These are phyloP conservation scores for Leucosticte australis DNA, from an alignment of 2,113 vertebrate species.

Conservation along the genomic window DNA sequence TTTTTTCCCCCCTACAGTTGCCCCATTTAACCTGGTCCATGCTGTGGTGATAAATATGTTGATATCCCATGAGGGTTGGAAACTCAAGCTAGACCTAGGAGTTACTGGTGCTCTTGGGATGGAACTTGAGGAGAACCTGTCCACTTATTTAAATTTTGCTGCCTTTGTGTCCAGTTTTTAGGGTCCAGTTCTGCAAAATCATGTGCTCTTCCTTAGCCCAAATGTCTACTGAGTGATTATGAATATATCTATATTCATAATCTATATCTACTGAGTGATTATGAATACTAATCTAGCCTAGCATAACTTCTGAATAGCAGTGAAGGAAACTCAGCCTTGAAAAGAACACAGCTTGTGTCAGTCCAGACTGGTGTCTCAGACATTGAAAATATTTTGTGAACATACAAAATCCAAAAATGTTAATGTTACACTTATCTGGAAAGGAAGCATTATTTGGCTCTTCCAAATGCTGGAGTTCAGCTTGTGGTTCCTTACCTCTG, in stretches of 20 bases:
- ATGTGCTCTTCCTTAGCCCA: neutral
- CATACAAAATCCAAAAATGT: neutral
- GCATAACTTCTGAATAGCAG: neutral
- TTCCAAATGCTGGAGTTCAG: neutral
- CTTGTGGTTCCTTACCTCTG: neutral
- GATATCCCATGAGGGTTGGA: neutral
- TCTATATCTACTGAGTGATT: neutral
- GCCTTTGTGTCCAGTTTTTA: neutral
- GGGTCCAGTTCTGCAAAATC: neutral
- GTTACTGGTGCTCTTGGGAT: neutral
- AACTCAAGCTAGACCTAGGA: neutral
- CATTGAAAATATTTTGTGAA: neutral
- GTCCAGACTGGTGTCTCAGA: neutral
- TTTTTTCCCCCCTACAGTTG: accelerated
- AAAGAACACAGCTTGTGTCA: neutral
- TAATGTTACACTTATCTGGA: neutral
- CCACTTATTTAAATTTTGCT: neutral
- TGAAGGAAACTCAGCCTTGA: neutral
- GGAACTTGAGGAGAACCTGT: neutral
- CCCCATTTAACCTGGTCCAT: neutral
- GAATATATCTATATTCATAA: neutral
- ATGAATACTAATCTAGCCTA: neutral
- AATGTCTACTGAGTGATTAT: neutral
- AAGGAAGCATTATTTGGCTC: neutral
- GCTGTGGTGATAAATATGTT: neutral